phyloP scores from a whole-genome alignment of 1,140 invertebrate genomes.

The Gryllus bimaculatus region DNA sequence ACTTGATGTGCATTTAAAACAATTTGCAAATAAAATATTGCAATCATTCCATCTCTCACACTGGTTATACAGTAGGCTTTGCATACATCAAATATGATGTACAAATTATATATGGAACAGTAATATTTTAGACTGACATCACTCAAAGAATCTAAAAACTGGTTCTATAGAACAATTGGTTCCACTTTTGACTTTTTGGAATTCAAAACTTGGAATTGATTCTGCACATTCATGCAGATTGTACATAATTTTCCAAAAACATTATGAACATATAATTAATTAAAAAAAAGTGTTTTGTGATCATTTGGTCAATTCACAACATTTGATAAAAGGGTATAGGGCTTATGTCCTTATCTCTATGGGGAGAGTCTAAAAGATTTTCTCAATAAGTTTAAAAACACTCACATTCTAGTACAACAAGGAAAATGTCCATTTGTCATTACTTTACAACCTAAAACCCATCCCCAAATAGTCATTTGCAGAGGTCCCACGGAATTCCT shows the following conservation, averaged over 20 bases:
- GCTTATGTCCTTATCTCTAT: constrained; percentile 16
- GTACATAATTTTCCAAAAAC: constrained; percentile 18
- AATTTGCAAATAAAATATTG: constrained; percentile 21
- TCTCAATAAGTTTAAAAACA: constrained; percentile 22
- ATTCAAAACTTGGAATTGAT: constrained; percentile 19
- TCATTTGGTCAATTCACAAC: constrained; percentile 18
- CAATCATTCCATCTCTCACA: constrained; percentile 12
- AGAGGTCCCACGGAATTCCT: neutral
- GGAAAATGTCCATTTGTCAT: constrained; percentile 16
- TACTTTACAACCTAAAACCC: constrained; percentile 6
- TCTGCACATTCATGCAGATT: constrained; percentile 15
- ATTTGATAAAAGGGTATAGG: constrained; percentile 13
- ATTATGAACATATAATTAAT: constrained; percentile 16
- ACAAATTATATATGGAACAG: constrained; percentile 21
- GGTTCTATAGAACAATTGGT: constrained; percentile 18
- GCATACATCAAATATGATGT: constrained; percentile 16
- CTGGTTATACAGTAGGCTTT: constrained; percentile 14
- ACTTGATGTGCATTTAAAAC: constrained; percentile 22
- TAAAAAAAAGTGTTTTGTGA: constrained; percentile 15
- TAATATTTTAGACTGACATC: constrained; percentile 19
- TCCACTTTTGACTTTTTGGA: constrained; percentile 17
- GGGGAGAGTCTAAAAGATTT: constrained; percentile 18
- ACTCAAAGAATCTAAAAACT: constrained; percentile 20
- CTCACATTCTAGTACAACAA: constrained; percentile 21
- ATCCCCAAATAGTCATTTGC: constrained; percentile 9